phyloP scores from a whole-genome alignment of 2,113 vertebrate species.

The Oncorhynchus clarkii region DNA sequence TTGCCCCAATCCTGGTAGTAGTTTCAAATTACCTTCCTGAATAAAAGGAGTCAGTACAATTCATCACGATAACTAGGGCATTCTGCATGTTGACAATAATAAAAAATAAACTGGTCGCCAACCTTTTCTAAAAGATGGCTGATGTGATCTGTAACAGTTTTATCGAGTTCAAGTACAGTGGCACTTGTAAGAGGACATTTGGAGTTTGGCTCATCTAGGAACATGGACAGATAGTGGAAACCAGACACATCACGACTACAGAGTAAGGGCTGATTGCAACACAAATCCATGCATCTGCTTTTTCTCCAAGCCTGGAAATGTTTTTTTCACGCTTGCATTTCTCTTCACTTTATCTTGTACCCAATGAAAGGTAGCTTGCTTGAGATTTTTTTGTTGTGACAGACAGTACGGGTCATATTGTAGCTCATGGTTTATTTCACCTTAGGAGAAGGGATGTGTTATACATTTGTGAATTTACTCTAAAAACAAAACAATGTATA shows the following conservation, averaged over 20 bases:
- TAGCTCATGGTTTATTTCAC: constrained; percentile 62
- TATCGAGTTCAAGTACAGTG: neutral
- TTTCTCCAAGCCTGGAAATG: neutral
- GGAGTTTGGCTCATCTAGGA: neutral
- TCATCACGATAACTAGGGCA: neutral
- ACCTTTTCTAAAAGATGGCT: too few relatives aligned
- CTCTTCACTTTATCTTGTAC: constrained; percentile 17
- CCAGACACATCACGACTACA: neutral
- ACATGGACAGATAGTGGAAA: neutral
- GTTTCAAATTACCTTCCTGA: neutral
- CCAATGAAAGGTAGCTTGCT: constrained; percentile 29
- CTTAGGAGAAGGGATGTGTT: constrained; percentile 62
- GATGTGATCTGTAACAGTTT: too few relatives aligned
- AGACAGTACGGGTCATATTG: constrained; percentile 51
- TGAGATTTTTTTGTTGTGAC: constrained; percentile 22
- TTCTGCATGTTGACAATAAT: too few relatives aligned
- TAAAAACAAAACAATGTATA: constrained; percentile 69
- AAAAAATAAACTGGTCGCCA: too few relatives aligned
- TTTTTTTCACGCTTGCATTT: constrained; percentile 29
- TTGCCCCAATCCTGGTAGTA: too few relatives aligned
- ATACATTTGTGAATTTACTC: constrained; percentile 64
- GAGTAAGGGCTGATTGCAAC: neutral
- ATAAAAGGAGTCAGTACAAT: neutral
- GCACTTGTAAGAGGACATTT: neutral
- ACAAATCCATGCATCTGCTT: neutral